Percentiles rank a stretch among this genome's conserved stretches.
Conservation (phyloP, 2,797 vertebrate genomes). For the Mareca penelope region DNA sequence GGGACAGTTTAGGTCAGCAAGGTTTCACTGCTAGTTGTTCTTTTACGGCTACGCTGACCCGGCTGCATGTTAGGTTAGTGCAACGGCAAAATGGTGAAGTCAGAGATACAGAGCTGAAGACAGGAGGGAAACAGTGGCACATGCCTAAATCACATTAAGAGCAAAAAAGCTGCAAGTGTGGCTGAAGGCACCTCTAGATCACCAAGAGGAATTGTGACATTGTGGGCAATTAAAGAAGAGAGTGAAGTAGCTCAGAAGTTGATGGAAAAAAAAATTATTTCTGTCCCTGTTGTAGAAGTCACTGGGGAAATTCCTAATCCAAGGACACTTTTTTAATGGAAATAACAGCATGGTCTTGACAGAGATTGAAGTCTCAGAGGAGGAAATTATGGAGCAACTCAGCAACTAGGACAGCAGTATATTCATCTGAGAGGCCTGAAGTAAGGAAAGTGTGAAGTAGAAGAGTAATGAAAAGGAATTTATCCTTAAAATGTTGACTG, state of each 20-base stretch:
- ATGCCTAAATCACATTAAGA: neutral
- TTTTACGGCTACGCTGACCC: neutral
- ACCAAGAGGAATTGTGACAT: neutral
- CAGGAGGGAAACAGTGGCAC: neutral
- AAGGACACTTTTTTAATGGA: constrained; percentile 74
- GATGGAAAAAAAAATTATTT: constrained; percentile 49
- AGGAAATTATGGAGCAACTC: constrained; percentile 19
- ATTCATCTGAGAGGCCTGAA: constrained; percentile 42
- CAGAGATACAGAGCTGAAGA: neutral
- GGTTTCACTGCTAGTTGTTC: neutral
- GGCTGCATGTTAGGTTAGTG: neutral
- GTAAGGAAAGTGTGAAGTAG: neutral
- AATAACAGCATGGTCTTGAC: constrained; percentile 69
- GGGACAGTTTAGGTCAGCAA: neutral
- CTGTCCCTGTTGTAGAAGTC: constrained; percentile 68
- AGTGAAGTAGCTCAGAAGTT: constrained; percentile 24
- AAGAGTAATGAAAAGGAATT: constrained; percentile 51
- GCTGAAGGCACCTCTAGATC: neutral
- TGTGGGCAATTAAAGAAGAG: constrained; percentile 37
- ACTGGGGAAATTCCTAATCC: constrained; percentile 67
- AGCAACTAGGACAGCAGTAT: constrained; percentile 38
- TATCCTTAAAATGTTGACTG: constrained; percentile 13
- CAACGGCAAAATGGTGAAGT: neutral
- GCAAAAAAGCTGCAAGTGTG: neutral
- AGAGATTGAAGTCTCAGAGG: constrained; percentile 70